A percentile compares a stretch with the other conserved stretches of the same genome.
These are phyloP conservation scores for Ischnus inquisitorius DNA, from an alignment of 2,888 invertebrate species.

Conservation along the genomic window DNA sequence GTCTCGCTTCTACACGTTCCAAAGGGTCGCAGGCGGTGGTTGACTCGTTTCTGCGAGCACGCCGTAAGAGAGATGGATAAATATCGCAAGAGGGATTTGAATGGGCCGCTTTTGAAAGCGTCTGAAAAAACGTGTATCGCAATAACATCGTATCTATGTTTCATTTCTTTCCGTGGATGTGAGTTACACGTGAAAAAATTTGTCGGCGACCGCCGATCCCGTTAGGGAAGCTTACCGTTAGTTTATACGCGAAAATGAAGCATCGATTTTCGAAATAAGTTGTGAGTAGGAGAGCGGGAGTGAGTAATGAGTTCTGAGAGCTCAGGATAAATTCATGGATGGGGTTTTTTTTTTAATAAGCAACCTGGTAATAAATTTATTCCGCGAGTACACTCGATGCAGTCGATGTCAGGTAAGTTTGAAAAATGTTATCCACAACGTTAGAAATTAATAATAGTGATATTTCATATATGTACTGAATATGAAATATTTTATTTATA, in stretches of 20 bases:
- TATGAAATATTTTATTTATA: too few relatives aligned
- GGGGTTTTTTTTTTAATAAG: too few relatives aligned
- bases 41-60: conserved; percentile 31
- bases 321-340: too few relatives aligned
- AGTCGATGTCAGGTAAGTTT: too few relatives aligned
- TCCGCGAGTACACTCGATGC: too few relatives aligned
- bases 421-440: too few relatives aligned
- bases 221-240: neutral
- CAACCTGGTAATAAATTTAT: too few relatives aligned
- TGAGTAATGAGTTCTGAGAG: too few relatives aligned
- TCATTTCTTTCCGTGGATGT: neutral
- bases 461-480: too few relatives aligned
- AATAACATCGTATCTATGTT: neutral
- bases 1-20: conserved; percentile 14
- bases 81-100: conserved; percentile 16
- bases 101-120: conserved; percentile 10
- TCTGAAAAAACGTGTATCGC: neutral
- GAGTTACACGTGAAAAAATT: neutral
- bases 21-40: conserved; percentile 1
- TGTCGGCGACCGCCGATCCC: neutral
- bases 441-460: too few relatives aligned
- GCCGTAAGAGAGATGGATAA: conserved; percentile 18
- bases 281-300: too few relatives aligned
- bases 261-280: neutral
- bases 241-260: neutral